Evolutionary conservation across 1,140 invertebrate genomes (phyloP), one percentile per base, ranked within the genome.

Genomic region (Ostrea denselamellosa): DNA sequence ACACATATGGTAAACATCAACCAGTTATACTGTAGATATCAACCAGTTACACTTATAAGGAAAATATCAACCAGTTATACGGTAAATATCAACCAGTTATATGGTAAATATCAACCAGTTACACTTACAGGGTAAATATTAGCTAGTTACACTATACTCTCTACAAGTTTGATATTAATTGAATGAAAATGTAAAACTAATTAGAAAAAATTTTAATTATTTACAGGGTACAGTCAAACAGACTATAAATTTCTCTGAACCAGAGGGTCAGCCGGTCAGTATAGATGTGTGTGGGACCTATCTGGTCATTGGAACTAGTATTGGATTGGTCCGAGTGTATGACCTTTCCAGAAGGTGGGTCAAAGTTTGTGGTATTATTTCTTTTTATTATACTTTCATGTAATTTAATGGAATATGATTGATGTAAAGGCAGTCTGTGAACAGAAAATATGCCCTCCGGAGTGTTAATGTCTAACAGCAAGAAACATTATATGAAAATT

Each of bases 241-340:
- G 92, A 96, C 96, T 19, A 95, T 99, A 4, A 95, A 96, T 19
- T 96, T 96, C 83, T 94, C 95, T 25, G 96, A 97, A 44, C 96
- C 96, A 85, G 97, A 98, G 95, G 98, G 98, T 0, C 97, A 98
- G 94, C 97, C 98, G 8, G 97, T 98, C 58, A 97, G 97, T 28
- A 96, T 99, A 92, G 97, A 98, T 93, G 95, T 98, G 2, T 98
- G 97, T 85, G 96, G 96, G 56, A 96, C 96, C 90, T 99, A 96
- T 95, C 95, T 99, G 19, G 97, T 97, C 0, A 96, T 98, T 8
- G 97, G 97, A 19, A 98, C 98, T 19, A 96, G 97, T 90, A 97
- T 97, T 94, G 98, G 98, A 2, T 97, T 97, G 87, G 94, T 99
- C 0, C 98, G 98, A 95, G 95, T 99, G 19, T 99, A 97, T 96